These are phyloP conservation scores for Datnioides undecimradiatus DNA, from an alignment of 2,113 vertebrate genomes.

Conservation along the genomic window DNA sequence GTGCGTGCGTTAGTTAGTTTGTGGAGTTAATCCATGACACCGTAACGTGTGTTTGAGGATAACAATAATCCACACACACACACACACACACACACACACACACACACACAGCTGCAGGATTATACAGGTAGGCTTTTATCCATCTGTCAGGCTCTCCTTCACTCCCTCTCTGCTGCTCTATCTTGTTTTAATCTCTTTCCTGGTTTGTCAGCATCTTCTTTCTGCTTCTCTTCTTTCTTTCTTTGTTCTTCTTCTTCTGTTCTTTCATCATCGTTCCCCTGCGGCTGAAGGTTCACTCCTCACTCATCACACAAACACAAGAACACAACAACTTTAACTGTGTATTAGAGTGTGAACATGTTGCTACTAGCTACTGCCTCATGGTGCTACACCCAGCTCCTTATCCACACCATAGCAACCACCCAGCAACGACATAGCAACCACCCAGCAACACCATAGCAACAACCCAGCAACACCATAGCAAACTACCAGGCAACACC, in stretches of 20 bases:
- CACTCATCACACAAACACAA: no score
- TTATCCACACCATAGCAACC: no score
- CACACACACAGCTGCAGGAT: not conserved
- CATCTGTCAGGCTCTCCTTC: not conserved
- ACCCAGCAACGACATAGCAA: no score
- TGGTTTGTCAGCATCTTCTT: no score
- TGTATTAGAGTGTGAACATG: no score
- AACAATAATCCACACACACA: not conserved
- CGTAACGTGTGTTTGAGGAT: not conserved
- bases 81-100: not conserved
- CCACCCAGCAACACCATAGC: no score
- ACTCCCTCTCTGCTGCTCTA: not conserved
- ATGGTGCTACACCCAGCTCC: no score
- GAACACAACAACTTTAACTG: no score
- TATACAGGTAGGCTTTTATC: not conserved
- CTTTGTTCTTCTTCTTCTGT: not conserved
- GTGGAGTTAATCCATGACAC: not conserved
- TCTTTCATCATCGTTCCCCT: not conserved
- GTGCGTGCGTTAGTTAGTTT: not conserved
- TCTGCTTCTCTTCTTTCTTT: not conserved
- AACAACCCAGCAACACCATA: no score
- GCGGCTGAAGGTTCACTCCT: not conserved
- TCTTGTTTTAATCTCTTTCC: not conserved
- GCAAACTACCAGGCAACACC: no score
- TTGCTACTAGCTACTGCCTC: no score